Base-by-base conservation (phyloP, 2,113 vertebrate genomes). In the Rhodinocichla rosea region DNA sequence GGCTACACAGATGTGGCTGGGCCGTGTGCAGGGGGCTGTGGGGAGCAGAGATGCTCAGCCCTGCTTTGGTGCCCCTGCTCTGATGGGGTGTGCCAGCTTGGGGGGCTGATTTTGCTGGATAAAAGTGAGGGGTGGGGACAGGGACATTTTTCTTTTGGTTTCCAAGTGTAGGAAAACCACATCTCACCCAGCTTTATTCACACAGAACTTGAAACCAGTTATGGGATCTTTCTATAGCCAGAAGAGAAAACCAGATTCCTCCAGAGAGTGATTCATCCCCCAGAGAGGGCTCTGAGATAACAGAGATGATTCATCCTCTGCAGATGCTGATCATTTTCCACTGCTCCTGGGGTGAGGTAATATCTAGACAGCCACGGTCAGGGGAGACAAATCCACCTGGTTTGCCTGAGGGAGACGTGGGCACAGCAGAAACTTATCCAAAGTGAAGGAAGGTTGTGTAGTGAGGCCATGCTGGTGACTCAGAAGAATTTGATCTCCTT, bases 331-430 rank as follows among this genome's bases (percentile, higher is more conserved):
- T 89, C 45, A 13, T 90, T 94, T 95, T 68, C 88, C 85, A 88
- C 57, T 82, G 59, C 37, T 80, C 75, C 81, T 64, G 74, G 32
- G 63, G 59, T 84, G 84, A 87, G 78, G 60, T 92, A 93, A 90
- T 37, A 87, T 2, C 81, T 24, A 64, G 47, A 56, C 4, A 18
- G 78, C 49, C 83, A 65, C 0, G 10, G 90, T 53, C 83, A 95
- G 70, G 73, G 65, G 50, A 96, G 57, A 64, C 32, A 62, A 85
- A 90, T 53, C 85, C 88, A 96, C 94, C 94, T 95, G 90, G 67
- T 13, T 59, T 90, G 82, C 93, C 87, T 0, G 18, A 94, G 91
- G 78, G 81, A 83, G 84, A 68, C 2, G 32, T 93, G 81, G 86
- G 93, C 93, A 95, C 59, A 42, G 63, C 49, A 91, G 78, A 45